These are phyloP conservation scores for Hippoglossus stenolepis DNA, from an alignment of 2,113 vertebrate genomes.

Conservation along the genomic window DNA sequence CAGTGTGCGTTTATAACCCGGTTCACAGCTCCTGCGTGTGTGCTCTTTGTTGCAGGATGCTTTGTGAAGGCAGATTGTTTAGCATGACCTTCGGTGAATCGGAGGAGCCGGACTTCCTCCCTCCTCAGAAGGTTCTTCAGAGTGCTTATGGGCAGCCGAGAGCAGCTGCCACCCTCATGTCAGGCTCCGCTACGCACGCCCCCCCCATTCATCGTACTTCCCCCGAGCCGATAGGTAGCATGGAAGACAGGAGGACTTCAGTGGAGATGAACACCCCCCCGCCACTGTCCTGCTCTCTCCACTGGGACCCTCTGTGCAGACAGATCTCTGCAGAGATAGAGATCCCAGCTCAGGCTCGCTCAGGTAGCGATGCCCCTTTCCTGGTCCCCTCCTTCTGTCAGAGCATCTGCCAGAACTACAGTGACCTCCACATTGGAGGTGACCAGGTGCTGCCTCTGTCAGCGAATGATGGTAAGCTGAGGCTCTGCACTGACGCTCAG, in stretches of 20 bases:
- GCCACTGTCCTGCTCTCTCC: slow-evolving; percentile 31
- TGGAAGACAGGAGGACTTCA: slow-evolving; percentile 33
- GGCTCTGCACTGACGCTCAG: slow-evolving; percentile 74
- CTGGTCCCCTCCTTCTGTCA: slow-evolving; percentile 93
- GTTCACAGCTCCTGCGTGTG: background rate
- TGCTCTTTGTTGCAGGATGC: slow-evolving; percentile 83
- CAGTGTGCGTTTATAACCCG: background rate
- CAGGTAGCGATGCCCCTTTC: slow-evolving; percentile 83
- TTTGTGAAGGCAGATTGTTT: slow-evolving; percentile 91
- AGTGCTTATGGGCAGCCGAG: slow-evolving; percentile 54
- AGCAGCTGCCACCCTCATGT: slow-evolving; percentile 50
- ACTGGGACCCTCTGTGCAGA: slow-evolving; percentile 30
- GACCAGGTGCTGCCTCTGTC: slow-evolving; percentile 92
- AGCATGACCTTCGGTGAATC: slow-evolving; percentile 82
- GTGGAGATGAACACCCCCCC: slow-evolving; percentile 36
- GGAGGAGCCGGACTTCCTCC: slow-evolving; percentile 40
- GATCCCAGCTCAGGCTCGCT: slow-evolving; percentile 69
- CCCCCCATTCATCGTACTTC: slow-evolving; percentile 53
- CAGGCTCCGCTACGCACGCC: slow-evolving; percentile 36
- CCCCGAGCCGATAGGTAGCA: slow-evolving; percentile 67
- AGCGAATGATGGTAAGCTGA: slow-evolving; percentile 80
- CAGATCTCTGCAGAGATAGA: slow-evolving; percentile 76
- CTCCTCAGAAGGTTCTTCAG: slow-evolving; percentile 20
- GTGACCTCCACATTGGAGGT: slow-evolving; percentile 93
- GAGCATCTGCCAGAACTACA: slow-evolving; percentile 96